phyloP scores from a whole-genome alignment of 1,140 invertebrate species.

The Acarapis woodi region DNA sequence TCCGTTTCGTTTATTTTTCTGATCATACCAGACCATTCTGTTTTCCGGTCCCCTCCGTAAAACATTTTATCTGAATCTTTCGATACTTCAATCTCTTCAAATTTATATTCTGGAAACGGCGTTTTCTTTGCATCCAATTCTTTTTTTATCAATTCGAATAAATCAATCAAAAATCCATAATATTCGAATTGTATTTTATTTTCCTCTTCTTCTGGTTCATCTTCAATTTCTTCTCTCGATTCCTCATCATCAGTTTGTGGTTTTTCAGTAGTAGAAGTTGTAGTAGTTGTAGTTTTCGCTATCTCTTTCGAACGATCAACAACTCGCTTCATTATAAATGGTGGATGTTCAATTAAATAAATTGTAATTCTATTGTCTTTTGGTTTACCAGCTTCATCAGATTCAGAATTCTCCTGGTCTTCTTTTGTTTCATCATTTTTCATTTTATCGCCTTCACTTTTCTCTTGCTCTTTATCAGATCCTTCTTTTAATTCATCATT shows the following conservation, averaged over 20 bases:
- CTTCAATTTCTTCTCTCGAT: too few relatives aligned
- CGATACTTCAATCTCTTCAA: neutral
- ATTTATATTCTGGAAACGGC: constrained; percentile 2
- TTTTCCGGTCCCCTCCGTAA: neutral
- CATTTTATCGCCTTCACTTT: neutral
- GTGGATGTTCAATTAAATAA: neutral
- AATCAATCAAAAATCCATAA: constrained; percentile 3
- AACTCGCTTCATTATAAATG: constrained; percentile 1
- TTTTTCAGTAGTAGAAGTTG: too few relatives aligned
- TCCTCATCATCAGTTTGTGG: too few relatives aligned
- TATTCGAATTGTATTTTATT: neutral
- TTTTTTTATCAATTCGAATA: neutral
- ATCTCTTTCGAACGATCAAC: neutral
- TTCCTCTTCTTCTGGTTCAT: too few relatives aligned
- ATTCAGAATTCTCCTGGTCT: neutral
- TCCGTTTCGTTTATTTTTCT: neutral
- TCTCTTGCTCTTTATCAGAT: neutral
- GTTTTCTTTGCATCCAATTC: neutral
- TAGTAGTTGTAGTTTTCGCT: too few relatives aligned
- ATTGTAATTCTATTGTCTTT: neutral
- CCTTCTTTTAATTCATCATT: neutral
- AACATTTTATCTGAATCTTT: neutral
- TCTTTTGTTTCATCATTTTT: too few relatives aligned
- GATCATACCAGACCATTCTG: neutral
- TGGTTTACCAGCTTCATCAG: neutral